These are phyloP conservation scores for Chlorodrepanis virens DNA, from an alignment of 2,113 vertebrate species.

Conservation along the genomic window DNA sequence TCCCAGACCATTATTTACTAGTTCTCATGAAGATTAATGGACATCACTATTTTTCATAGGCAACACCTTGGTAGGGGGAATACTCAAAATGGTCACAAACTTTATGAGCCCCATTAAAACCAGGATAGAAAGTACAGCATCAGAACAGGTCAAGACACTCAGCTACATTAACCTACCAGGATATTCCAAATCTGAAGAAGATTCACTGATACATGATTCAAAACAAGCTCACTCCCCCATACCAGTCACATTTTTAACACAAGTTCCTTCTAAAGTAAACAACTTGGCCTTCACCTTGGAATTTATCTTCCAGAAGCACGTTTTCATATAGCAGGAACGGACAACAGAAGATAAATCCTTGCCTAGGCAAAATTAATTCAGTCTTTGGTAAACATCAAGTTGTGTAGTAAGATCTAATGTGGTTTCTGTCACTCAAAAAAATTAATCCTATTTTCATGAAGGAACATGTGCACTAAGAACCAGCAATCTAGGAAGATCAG, in stretches of 20 bases:
- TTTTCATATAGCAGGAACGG: not conserved
- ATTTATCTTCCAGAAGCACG: not conserved
- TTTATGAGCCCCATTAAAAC: not conserved
- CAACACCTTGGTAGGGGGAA: not conserved
- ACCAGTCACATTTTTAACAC: not conserved
- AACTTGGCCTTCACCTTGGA: constrained; percentile 14
- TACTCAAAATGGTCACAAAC: not conserved
- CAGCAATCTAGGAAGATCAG: not conserved
- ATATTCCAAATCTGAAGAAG: not conserved
- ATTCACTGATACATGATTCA: not conserved
- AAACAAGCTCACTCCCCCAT: not conserved
- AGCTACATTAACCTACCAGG: not conserved
- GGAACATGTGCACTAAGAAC: not conserved
- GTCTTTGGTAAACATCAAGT: not conserved
- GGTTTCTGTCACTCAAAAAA: not conserved
- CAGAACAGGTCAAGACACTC: not conserved
- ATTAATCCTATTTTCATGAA: not conserved
- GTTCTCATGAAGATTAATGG: not conserved
- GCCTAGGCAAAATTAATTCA: not conserved
- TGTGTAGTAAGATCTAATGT: not conserved
- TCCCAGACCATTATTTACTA: not conserved
- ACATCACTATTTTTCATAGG: not conserved
- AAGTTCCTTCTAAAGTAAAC: not conserved
- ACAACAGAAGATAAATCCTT: not conserved
- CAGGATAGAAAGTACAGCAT: not conserved